Conservation (phyloP, 2,888 invertebrate species). For the Thymelicus sylvestris region DNA sequence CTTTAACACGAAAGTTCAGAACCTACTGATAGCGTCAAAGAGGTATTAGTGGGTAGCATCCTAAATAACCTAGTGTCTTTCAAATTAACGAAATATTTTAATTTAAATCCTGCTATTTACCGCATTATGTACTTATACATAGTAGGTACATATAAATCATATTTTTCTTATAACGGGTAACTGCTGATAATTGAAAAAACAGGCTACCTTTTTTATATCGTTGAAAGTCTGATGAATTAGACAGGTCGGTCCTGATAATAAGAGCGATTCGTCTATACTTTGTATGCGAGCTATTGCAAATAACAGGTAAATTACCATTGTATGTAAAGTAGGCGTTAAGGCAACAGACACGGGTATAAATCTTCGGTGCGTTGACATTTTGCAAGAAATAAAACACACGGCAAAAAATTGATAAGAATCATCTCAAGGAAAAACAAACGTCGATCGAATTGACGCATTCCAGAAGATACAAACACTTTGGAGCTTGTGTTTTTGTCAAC, state of each 20-base stretch:
- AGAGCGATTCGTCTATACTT: background rate
- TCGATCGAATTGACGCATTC: background rate
- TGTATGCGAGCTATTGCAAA: slow-evolving; percentile 12
- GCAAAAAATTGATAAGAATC: slow-evolving; percentile 3
- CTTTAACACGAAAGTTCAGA: too few relatives aligned
- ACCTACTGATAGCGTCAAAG: too few relatives aligned
- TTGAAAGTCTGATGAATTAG: background rate
- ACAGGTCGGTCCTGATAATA: background rate
- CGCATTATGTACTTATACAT: too few relatives aligned
- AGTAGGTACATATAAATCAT: too few relatives aligned
- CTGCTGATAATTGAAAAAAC: too few relatives aligned
- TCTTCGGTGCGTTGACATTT: slow-evolving; percentile 8
- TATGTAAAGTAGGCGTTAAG: slow-evolving; percentile 3
- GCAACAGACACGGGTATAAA: background rate
- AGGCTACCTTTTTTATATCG: background rate
- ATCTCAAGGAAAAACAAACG: slow-evolving; percentile 2
- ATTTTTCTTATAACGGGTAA: too few relatives aligned
- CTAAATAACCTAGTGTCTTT: too few relatives aligned
- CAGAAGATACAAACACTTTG: background rate
- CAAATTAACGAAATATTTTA: too few relatives aligned
- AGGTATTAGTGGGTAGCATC: too few relatives aligned
- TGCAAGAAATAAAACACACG: background rate
- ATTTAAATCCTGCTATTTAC: too few relatives aligned
- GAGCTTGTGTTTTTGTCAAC: too few relatives aligned
- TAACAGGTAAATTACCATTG: slow-evolving; percentile 9